Base-by-base conservation (phyloP, 2,888 invertebrate genomes). In the Lissocephala sabroskyi region DNA sequence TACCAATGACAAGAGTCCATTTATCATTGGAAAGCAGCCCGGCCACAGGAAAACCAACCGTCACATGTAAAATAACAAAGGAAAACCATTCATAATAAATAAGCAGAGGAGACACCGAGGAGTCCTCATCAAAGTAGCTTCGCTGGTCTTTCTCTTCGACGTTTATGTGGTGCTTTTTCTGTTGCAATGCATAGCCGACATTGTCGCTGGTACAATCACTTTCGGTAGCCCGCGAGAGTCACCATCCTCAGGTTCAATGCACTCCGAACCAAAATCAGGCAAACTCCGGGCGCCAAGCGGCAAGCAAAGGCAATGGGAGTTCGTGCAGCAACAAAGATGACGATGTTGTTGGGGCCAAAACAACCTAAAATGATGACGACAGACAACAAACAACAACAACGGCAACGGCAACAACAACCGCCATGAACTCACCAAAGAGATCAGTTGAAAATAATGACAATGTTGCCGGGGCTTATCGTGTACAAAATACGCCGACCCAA, bases 231-330 rank as follows among this genome's bases (percentile, higher is more conserved):
- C 14, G 10, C 3, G 11, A 51, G 45, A 36, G 33, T 41, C 23
- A n/a, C n/a, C n/a, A n/a, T n/a, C n/a, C n/a, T n/a, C 41, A 55
- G 52, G 66, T 68, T 74, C 67, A 65, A 56, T 65, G 70, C 49
- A 56, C 70, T 45, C 44, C 50, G 37, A 45, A 35, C 41, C 45
- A 35, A 36, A n/a, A 4, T 7, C 30, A 54, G 29, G 41, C 37
- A 49, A 33, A 18, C 42, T 4, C 32, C 23, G 7, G 23, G 7
- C 23, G 7, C 23, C 7, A 3, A 7, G 4, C 7, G 3, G 23
- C 23, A 23, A 23, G 23, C 23, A 10, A 16, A 28, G 37, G 40
- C 35, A 43, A 37, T 48, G 42, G 44, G 32, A 40, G 58, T 64
- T 73, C 74, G 66, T 67, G 68, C 68, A 52, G 65, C 54, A 60